Percentiles rank a stretch among this genome's conserved stretches.
Evolutionary conservation across 1,140 invertebrate genomes (phyloP).

Genomic region (Tetranychus urticae): DNA sequence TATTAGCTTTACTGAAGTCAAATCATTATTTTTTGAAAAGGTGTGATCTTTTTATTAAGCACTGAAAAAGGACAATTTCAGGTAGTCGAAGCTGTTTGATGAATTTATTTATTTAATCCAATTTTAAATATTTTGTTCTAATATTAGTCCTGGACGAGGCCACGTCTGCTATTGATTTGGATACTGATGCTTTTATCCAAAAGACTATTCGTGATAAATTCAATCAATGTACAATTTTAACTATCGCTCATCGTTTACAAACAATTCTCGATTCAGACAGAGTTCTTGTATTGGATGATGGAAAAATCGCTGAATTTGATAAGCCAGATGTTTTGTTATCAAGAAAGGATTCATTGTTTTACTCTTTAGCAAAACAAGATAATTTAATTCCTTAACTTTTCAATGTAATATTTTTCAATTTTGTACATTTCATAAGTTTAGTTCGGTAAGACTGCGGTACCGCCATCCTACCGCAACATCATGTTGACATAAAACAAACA

Average conservation of each 20-base stretch:
- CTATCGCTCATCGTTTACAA: constrained; percentile 24
- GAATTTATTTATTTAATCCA: too few relatives aligned
- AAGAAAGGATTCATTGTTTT: constrained; percentile 55
- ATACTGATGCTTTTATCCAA: constrained; percentile 23
- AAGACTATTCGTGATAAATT: constrained; percentile 22
- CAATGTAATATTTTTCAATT: too few relatives aligned
- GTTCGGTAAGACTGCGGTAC: too few relatives aligned
- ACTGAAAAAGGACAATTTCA: background rate
- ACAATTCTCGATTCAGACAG: constrained; percentile 22
- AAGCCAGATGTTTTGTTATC: constrained; percentile 44
- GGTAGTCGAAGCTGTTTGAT: constrained; percentile 20
- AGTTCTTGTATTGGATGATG: constrained; percentile 16
- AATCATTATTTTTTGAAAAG: too few relatives aligned
- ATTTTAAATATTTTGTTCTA: background rate
- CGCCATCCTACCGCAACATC: too few relatives aligned
- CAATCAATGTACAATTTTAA: constrained; percentile 21
- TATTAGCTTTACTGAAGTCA: background rate
- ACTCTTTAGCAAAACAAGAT: constrained; percentile 78
- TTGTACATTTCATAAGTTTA: too few relatives aligned
- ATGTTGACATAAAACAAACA: too few relatives aligned
- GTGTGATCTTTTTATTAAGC: too few relatives aligned
- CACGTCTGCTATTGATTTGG: constrained; percentile 20
- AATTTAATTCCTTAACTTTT: constrained; percentile 20
- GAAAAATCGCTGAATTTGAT: constrained; percentile 40
- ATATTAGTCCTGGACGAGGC: constrained; percentile 23